Percentiles rank a stretch among this genome's conserved stretches.
These are phyloP conservation scores for Gymnogyps californianus DNA, from an alignment of 2,113 vertebrate species.

Conservation along the genomic window DNA sequence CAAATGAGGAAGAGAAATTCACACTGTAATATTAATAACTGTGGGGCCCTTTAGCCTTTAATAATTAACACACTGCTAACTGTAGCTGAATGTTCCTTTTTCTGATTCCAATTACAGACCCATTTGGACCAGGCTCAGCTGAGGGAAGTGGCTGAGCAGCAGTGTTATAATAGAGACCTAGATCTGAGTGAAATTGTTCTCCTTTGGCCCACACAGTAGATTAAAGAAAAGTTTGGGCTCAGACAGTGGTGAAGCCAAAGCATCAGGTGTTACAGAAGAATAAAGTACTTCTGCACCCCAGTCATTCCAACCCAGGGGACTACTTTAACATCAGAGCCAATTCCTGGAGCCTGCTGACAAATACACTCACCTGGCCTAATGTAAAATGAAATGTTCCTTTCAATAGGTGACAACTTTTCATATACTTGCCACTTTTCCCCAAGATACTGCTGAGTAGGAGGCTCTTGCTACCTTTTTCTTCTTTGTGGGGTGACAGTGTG, in stretches of 20 bases:
- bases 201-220: background rate
- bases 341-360: background rate
- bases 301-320: background rate
- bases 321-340: background rate
- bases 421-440: background rate
- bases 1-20: background rate
- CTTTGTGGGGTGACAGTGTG: background rate
- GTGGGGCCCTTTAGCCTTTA: constrained; percentile 7
- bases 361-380: background rate
- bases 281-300: background rate
- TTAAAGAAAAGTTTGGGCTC: constrained; percentile 4
- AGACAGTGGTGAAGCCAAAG: background rate
- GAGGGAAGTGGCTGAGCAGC: background rate
- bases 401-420: background rate
- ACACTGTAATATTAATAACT: constrained; percentile 31
- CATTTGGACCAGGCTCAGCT: background rate
- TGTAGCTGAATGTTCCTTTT: constrained; percentile 13
- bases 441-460: background rate
- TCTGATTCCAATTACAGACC: background rate
- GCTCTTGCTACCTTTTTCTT: background rate
- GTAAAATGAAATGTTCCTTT: background rate
- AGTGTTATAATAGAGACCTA: background rate
- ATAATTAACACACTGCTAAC: constrained; percentile 38
- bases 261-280: background rate
- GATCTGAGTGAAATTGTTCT: background rate